Conservation (phyloP, 2,888 invertebrate species). For the Furcula furcula region DNA sequence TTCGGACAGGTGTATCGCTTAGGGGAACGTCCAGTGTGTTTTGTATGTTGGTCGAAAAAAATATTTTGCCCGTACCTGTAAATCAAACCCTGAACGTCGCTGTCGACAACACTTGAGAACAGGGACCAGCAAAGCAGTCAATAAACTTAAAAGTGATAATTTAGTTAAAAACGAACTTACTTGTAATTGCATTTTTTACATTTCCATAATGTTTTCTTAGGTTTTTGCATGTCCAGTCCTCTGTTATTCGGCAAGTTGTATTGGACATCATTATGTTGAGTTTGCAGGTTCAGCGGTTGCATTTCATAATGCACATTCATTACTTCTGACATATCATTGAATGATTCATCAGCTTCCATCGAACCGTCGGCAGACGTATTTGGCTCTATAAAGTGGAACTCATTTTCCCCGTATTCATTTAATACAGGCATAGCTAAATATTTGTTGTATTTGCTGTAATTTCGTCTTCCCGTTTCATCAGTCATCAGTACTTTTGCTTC, state of each 20-base stretch:
- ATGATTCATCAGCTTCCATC: constrained; percentile 71
- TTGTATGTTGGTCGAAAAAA: too few species aligned
- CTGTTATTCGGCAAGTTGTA: constrained; percentile 42
- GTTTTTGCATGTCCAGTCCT: constrained; percentile 66
- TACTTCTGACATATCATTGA: constrained; percentile 69
- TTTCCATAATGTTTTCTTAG: constrained; percentile 91
- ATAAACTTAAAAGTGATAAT: background rate
- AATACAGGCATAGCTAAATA: constrained; percentile 86
- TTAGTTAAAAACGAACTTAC: constrained; percentile 69
- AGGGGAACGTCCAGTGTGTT: too few species aligned
- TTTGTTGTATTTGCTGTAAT: constrained; percentile 96
- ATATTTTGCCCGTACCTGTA: too few species aligned
- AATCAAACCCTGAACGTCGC: too few species aligned
- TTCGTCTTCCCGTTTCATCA: constrained; percentile 94
- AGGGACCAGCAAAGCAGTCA: too few species aligned
- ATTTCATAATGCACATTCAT: constrained; percentile 71
- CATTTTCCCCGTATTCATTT: constrained; percentile 79
- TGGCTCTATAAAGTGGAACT: constrained; percentile 68
- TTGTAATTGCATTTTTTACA: constrained; percentile 95
- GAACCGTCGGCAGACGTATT: constrained; percentile 63
- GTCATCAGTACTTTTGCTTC: constrained; percentile 93
- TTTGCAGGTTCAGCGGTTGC: constrained; percentile 84
- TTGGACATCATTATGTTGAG: constrained; percentile 54
- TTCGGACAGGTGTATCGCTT: too few species aligned
- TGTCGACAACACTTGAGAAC: too few species aligned